Percentiles rank a stretch among this genome's conserved stretches.
phyloP scores from a whole-genome alignment of 2,113 vertebrate species.

The Plectropomus leopardus region DNA sequence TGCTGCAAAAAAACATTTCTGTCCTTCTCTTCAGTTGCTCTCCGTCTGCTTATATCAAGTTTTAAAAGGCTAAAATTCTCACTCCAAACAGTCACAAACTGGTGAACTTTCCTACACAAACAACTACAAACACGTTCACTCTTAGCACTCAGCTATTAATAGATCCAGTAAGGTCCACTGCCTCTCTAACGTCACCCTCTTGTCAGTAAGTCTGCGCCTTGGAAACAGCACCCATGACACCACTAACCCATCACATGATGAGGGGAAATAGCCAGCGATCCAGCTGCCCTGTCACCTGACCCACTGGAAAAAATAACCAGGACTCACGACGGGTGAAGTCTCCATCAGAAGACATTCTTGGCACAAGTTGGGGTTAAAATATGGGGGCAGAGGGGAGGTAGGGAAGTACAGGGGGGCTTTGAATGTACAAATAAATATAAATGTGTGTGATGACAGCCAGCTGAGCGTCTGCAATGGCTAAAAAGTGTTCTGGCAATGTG shows the following conservation, averaged over 20 bases:
- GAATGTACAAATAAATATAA: neutral
- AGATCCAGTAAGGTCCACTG: conserved; percentile 26
- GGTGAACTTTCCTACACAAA: conserved; percentile 1
- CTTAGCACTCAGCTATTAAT: conserved; percentile 46
- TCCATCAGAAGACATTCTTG: conserved; percentile 20
- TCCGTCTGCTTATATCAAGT: neutral
- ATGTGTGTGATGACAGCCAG: neutral
- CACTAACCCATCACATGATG: conserved; percentile 57
- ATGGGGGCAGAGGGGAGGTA: neutral
- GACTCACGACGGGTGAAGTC: neutral
- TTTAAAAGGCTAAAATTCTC: conserved; percentile 6
- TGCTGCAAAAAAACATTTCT: neutral
- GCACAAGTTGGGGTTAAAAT: neutral
- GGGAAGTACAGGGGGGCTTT: neutral
- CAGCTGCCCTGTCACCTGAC: conserved; percentile 55
- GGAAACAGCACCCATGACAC: conserved; percentile 56
- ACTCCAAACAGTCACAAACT: conserved; percentile 5
- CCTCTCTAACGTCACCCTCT: conserved; percentile 52
- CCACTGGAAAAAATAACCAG: conserved; percentile 57
- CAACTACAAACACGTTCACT: conserved; percentile 23
- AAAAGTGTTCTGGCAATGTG: neutral
- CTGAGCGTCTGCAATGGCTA: neutral
- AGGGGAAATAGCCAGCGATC: conserved; percentile 40
- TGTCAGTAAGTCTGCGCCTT: conserved; percentile 46
- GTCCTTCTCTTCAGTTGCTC: neutral